Conservation (phyloP, 2,888 invertebrate species). For the Notocelia uddmanniana region DNA sequence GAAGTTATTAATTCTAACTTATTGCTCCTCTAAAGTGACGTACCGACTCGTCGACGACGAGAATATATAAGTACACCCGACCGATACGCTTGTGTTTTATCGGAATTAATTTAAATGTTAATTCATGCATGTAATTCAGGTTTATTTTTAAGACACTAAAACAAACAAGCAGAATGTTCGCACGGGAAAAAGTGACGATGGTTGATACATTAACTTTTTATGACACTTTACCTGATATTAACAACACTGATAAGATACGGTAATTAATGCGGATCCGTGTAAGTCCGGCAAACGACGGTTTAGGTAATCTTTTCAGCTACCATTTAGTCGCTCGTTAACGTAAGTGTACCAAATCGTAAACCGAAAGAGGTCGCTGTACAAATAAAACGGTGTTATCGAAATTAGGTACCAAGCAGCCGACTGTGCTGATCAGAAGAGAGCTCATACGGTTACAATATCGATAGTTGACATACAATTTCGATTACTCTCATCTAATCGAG, state of each 20-base stretch:
- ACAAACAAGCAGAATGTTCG: slow-evolving; percentile 47
- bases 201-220: slow-evolving; percentile 45
- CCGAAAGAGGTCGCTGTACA: slow-evolving; percentile 39
- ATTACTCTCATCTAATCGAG: slow-evolving; percentile 60
- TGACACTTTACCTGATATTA: slow-evolving; percentile 46
- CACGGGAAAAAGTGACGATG: slow-evolving; percentile 48
- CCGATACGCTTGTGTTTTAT: slow-evolving; percentile 24
- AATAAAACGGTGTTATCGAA: slow-evolving; percentile 35
- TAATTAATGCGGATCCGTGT: slow-evolving; percentile 48
- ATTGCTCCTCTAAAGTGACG: slow-evolving; percentile 18
- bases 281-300: slow-evolving; percentile 31
- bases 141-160: slow-evolving; percentile 26
- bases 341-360: slow-evolving; percentile 45
- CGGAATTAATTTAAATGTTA: slow-evolving; percentile 35
- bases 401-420: slow-evolving; percentile 14
- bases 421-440: slow-evolving; percentile 7
- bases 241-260: slow-evolving; percentile 50
- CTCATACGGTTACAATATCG: slow-evolving; percentile 21
- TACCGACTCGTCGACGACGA: slow-evolving; percentile 13
- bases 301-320: slow-evolving; percentile 36
- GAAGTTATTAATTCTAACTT: slow-evolving; percentile 14
- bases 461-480: slow-evolving; percentile 43
- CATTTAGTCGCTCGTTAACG: slow-evolving; percentile 40
- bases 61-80: background rate
- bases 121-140: slow-evolving; percentile 37